A percentile compares a stretch with the other conserved stretches of the same genome.
phyloP scores from a whole-genome alignment of 2,113 vertebrate genomes.

The Cryptomyrus ogoouensis region DNA sequence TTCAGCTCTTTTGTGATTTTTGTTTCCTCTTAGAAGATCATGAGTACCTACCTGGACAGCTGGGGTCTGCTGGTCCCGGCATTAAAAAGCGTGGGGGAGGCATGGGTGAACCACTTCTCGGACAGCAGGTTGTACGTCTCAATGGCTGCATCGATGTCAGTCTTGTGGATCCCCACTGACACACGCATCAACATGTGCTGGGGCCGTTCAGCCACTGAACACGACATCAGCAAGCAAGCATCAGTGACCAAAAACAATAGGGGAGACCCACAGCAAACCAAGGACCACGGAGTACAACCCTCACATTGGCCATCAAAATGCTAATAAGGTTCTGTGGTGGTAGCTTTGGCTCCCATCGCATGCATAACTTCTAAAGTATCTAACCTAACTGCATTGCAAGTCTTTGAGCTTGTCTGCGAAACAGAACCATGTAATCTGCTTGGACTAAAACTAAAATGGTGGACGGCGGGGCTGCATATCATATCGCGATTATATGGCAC shows the following conservation, averaged over 20 bases:
- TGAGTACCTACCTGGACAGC: slow-evolving; percentile 74
- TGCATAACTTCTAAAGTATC: not conserved
- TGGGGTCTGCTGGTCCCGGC: slow-evolving; percentile 90
- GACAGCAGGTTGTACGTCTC: slow-evolving; percentile 93
- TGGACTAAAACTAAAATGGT: not conserved
- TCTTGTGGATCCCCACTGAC: slow-evolving; percentile 82
- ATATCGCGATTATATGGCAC: not conserved
- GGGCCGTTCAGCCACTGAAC: slow-evolving; percentile 83
- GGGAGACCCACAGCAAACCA: not conserved
- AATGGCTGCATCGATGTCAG: slow-evolving; percentile 79
- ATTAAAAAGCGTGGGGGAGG: slow-evolving; percentile 93
- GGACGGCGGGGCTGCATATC: not conserved
- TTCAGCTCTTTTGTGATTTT: not conserved
- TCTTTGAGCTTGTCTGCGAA: not conserved
- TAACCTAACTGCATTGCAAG: not conserved
- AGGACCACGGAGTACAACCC: not conserved
- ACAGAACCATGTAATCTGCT: not conserved
- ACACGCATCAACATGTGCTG: slow-evolving; percentile 98
- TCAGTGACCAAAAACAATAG: not conserved
- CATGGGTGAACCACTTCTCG: slow-evolving; percentile 94
- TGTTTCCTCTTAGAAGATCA: not conserved
- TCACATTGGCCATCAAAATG: not conserved
- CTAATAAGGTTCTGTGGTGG: not conserved
- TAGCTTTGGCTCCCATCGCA: not conserved
- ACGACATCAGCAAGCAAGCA: not conserved